Evolutionary conservation across 2,113 vertebrate species (phyloP).

Genomic region (Xiphophorus maculatus): DNA sequence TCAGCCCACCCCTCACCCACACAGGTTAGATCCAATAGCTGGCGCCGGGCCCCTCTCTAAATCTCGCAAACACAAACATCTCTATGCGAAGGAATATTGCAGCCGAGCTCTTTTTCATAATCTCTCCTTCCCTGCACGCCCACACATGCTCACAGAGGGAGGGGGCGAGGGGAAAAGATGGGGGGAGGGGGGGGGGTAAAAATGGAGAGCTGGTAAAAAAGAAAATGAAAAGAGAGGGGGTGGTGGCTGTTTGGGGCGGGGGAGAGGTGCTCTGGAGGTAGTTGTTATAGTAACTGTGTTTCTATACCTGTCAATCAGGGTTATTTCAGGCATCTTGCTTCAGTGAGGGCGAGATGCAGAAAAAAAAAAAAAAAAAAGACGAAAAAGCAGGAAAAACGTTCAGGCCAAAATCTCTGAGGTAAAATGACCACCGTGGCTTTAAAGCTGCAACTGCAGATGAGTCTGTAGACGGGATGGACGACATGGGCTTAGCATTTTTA

Average conservation of each 20-base stretch:
- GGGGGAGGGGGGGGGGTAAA: slow-evolving; percentile 39
- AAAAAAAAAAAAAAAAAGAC: slow-evolving; percentile 1
- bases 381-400: not conserved
- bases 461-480: too few species aligned
- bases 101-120: slow-evolving; percentile 70
- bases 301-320: slow-evolving; percentile 75
- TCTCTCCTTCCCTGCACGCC: slow-evolving; percentile 72
- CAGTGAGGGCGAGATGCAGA: slow-evolving; percentile 18
- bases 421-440: slow-evolving; percentile 39
- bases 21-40: slow-evolving; percentile 70
- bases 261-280: slow-evolving; percentile 64
- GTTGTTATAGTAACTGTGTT: slow-evolving; percentile 80
- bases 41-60: slow-evolving; percentile 60
- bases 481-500: too few species aligned
- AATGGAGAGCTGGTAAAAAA: slow-evolving; percentile 39
- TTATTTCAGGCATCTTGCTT: slow-evolving; percentile 73
- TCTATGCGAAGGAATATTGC: slow-evolving; percentile 70
- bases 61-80: slow-evolving; percentile 61
- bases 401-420: slow-evolving; percentile 23
- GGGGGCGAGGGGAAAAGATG: slow-evolving; percentile 37
- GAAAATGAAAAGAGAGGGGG: slow-evolving; percentile 65
- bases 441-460: slow-evolving; percentile 38
- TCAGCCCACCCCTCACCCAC: slow-evolving; percentile 66
- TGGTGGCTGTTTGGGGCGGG: slow-evolving; percentile 22
- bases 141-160: slow-evolving; percentile 61